These are phyloP conservation scores for Macrosteles quadrilineatus DNA, from an alignment of 1,140 invertebrate genomes.

Conservation along the genomic window DNA sequence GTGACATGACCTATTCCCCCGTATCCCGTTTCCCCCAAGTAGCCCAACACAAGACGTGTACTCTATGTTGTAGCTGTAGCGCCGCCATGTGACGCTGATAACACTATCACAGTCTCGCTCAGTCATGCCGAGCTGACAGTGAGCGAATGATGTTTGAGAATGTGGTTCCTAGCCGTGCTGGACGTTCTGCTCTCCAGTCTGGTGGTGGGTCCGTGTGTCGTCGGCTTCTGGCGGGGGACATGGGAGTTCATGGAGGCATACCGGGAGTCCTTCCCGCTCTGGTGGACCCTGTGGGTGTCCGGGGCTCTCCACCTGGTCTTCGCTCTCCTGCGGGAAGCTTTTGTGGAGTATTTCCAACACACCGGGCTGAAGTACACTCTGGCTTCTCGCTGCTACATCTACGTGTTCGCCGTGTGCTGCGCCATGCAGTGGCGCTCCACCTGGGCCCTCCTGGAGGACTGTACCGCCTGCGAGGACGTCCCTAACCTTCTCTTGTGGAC, in stretches of 20 bases:
- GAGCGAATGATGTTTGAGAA: not conserved
- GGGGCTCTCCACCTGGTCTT: constrained; percentile 31
- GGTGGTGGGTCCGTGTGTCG: constrained; percentile 73
- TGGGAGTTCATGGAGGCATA: constrained; percentile 76
- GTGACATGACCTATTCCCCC: no score
- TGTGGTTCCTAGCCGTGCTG: constrained; percentile 51
- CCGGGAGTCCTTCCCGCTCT: constrained; percentile 52
- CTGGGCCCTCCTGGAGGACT: constrained; percentile 57
- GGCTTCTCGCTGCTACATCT: constrained; percentile 53
- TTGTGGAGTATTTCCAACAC: constrained; percentile 24
- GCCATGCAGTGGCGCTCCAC: constrained; percentile 64
- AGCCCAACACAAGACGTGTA: no score
- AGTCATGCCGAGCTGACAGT: no score
- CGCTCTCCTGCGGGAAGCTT: constrained; percentile 31
- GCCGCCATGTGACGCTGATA: no score
- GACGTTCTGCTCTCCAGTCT: constrained; percentile 72
- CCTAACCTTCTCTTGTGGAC: constrained; percentile 42
- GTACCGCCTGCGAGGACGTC: constrained; percentile 46
- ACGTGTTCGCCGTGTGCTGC: constrained; percentile 57
- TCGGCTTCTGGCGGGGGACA: constrained; percentile 81
- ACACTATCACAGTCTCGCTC: no score
- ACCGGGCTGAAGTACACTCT: constrained; percentile 24
- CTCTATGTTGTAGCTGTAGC: no score
- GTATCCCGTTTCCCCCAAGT: no score
- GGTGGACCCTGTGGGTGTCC: constrained; percentile 27